Base-by-base conservation (phyloP, 2,797 vertebrate genomes). In the Poeciliopsis gracilis region DNA sequence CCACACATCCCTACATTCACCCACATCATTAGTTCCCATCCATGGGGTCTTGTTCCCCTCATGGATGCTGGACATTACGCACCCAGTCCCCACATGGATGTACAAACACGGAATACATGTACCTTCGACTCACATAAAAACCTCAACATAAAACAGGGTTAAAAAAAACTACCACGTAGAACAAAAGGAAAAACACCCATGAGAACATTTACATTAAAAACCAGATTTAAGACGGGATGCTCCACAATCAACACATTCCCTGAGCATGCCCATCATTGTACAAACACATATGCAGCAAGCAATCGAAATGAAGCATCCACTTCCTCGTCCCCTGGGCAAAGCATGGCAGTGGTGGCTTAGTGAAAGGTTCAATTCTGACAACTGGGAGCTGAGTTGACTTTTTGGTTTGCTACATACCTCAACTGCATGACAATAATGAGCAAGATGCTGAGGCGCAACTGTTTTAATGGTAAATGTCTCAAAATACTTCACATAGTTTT, bases 261-360 rank as follows among this genome's bases (percentile, higher is more conserved):
- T 43, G 69, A 85, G 72, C 78, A 15, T 1, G 75, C 63, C 72
- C 78, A 0, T 55, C 79, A 0, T 61, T 41, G n/a, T 74, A 63
- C 76, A 71, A 66, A 76, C 75, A 72, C 15, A 72, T 47, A 86
- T 85, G 87, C 84, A 86, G 45, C 79, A 47, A 75, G 75, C 59
- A 15, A 57, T 66, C n/a, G 38, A 1, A 41, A 46, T 6, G 49
- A 80, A 41, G n/a, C 49, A 66, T 79, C 78, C 73, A 57, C 82
- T 15, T 84, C 83, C 82, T 82, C 66, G 8, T 87, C 88, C 88
- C 82, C 84, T 49, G 83, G 84, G 86, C 90, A 77, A 70, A 28
- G 12, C 77, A 67, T 20, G 87, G 87, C 77, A 84, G 82, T 86
- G 92, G 86, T 88, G 91, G 90, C 66, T 85, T 76, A 55, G 74